Evolutionary conservation across 2,113 vertebrate genomes (phyloP), one percentile per base, ranked within the genome.

Genomic region (Paramormyrops kingsleyae): DNA sequence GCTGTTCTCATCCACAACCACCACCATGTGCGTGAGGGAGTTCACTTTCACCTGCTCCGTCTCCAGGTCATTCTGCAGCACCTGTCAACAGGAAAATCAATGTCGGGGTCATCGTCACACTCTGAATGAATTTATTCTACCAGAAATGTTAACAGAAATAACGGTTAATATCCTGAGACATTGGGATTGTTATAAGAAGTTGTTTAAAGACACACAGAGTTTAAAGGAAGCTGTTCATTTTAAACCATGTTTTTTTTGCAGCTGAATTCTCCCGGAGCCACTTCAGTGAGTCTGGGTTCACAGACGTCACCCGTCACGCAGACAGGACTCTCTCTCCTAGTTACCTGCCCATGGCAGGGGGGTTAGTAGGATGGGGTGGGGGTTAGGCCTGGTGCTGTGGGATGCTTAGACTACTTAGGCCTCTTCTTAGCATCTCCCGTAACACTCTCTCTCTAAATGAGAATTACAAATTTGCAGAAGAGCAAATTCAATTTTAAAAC

Each of bases 21-120:
- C 98, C 0, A 99, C 99, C 99, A 99, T 99, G 94, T 99, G 99
- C 0, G 99, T 99, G 42, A 99, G 92, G n/a, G 98, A 99, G 93
- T 99, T 99, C 0, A 99, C 99, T 91, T 98, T 99, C 92, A 98
- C 97, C 93, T 99, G 98, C 89, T 99, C 98, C 24, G 95, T 90
- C 94, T 99, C 98, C 89, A 99, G 95, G 92, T 99, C 99, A 90
- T 92, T 97, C 94, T 99, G 98, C 88, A 99, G 95, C 90, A 91
- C 95, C 99, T 99, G 91, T 7, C 39, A 31, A 49, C 19, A 83
- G 7, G 62, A 89, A 83, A 35, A 83, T 56, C 5, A 5, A 83
- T 39, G 27, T 27, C 0, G 5, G 1, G 35, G 31, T 35, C 15
- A 42, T 42, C 2, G 13, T 42, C 74, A 42, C 74, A 80, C 35